These are phyloP conservation scores for Girardia tigrina DNA, from an alignment of 2,888 invertebrate species.

Conservation along the genomic window DNA sequence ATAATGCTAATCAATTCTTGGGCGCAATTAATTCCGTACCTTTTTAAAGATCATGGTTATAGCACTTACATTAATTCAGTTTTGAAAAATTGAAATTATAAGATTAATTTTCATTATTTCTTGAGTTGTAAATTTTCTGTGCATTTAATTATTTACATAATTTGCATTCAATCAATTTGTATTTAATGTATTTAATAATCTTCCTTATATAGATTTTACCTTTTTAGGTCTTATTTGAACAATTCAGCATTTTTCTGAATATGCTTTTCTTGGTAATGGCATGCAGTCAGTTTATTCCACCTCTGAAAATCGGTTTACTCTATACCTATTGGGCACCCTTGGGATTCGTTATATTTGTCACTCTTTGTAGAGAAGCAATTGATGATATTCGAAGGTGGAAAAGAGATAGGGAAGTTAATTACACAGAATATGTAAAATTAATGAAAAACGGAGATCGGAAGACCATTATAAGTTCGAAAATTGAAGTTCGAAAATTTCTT, in stretches of 20 bases:
- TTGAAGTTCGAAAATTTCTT: neutral
- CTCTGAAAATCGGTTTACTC: conserved; percentile 82
- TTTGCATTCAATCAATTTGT: too few relatives aligned
- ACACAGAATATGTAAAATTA: conserved; percentile 74
- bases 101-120: too few relatives aligned
- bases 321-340: conserved; percentile 99
- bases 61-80: too few relatives aligned
- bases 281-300: conserved; percentile 87
- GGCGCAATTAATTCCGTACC: too few relatives aligned
- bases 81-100: too few relatives aligned
- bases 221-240: conserved; percentile 75
- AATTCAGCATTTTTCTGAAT: conserved; percentile 96
- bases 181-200: too few relatives aligned
- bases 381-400: conserved; percentile 83
- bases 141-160: too few relatives aligned
- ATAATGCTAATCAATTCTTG: too few relatives aligned
- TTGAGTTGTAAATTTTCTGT: too few relatives aligned
- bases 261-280: conserved; percentile 96
- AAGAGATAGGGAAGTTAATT: conserved; percentile 87
- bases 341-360: conserved; percentile 84
- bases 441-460: conserved; percentile 55
- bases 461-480: conserved; percentile 59
- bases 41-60: too few relatives aligned
- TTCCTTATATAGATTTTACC: too few relatives aligned
- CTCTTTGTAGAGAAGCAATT: conserved; percentile 83